These are phyloP conservation scores for Rhabdomys pumilio DNA, from an alignment of 2,797 vertebrate genomes.

Conservation along the genomic window DNA sequence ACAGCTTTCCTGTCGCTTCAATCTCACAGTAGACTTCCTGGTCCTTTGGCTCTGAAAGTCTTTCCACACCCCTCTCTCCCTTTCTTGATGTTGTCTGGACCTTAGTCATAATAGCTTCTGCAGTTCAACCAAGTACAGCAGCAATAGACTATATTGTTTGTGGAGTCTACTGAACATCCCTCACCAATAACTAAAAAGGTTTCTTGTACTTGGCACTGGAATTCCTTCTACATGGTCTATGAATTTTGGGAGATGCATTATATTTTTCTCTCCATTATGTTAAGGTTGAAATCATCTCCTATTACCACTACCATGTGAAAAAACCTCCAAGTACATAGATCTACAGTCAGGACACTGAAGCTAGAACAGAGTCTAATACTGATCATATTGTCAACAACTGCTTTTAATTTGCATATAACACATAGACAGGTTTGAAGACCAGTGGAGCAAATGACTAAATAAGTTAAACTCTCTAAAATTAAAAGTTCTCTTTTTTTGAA, in stretches of 20 bases:
- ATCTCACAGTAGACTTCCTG: neutral
- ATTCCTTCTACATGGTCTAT: neutral
- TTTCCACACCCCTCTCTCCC: no score
- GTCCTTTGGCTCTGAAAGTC: neutral
- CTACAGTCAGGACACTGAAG: neutral
- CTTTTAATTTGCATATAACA: conserved; percentile 35
- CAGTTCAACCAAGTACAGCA: neutral
- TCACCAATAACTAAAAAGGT: no score
- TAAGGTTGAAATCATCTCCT: neutral
- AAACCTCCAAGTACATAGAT: neutral
- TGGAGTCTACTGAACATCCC: neutral
- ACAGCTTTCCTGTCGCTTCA: neutral
- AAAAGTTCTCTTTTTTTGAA: conserved; percentile 16
- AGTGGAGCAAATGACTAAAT: neutral
- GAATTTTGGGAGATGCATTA: no score
- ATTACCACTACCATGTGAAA: neutral
- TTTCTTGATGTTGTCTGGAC: neutral
- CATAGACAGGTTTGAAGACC: conserved; percentile 9
- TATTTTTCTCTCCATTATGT: neutral
- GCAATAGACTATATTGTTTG: neutral
- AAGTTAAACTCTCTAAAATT: conserved; percentile 33
- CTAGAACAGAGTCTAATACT: neutral
- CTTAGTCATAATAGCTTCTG: neutral
- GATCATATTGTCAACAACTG: neutral
- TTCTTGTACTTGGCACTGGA: neutral